Evolutionary conservation across 1,140 invertebrate genomes (phyloP), one percentile per base, ranked within the genome.

Genomic region (Leguminivora glycinivorella): DNA sequence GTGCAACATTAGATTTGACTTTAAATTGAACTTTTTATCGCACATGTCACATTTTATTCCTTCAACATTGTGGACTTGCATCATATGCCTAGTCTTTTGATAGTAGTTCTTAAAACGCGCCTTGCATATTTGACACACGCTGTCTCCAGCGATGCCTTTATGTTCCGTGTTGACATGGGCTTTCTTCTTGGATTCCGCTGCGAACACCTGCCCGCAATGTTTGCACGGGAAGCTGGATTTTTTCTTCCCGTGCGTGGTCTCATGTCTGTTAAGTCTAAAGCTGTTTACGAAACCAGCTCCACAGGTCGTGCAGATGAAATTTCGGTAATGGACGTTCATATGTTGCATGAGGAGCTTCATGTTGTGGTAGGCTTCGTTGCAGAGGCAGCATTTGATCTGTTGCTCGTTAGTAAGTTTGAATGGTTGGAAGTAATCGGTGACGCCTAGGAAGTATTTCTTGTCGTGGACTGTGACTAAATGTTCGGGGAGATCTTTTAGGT

Each of bases 261-360:
- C 88, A 56, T 91, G 89, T 14, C 88, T 72, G 40, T 85, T 86
- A 5, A 90, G 68, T 4, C 89, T 75, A 22, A 88, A 89, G 47
- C 83, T 90, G 38, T 90, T 91, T 7, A 89, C 87, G 60, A 91
- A 91, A 0, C 87, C 87, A 0, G 87, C 86, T 0, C 88, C 89
- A 68, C 89, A 91, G 6, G 75, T 85, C 0, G 87, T 87, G 73
- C 89, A 91, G 29, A 90, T 89, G 31, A 89, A 91, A 56, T 91
- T 91, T 22, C 86, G 78, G 22, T 87, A 90, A 31, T 91, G 89
- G 0, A 85, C 70, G 25, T 90, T 90, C 88, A 91, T 91, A 19
- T 91, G 89, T 25, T 90, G 88, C 84, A 87, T 88, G 34, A 91
- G 56, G 1, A 89, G 63, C 56, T 91, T 90, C 87, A 91, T 89